A percentile compares a stretch with the other conserved stretches of the same genome.
phyloP scores from a whole-genome alignment of 2,113 vertebrate species.

The Laterallus jamaicensis region DNA sequence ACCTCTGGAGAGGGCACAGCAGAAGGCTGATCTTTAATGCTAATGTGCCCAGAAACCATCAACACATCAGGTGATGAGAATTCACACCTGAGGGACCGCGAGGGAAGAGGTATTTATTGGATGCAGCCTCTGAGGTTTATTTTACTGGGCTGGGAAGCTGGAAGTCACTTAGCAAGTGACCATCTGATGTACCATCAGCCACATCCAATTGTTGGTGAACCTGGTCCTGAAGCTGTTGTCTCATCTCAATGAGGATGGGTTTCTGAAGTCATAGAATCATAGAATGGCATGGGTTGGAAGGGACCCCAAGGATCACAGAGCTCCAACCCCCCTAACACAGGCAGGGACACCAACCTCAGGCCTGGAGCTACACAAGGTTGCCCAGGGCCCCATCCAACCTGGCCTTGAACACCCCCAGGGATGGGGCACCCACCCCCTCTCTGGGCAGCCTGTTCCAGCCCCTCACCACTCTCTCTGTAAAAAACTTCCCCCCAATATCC shows the following conservation, averaged over 20 bases:
- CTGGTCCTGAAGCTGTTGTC: not conserved
- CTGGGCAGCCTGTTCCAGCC: too few relatives aligned
- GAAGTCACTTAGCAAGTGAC: not conserved
- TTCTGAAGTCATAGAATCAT: not conserved
- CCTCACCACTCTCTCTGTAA: too few relatives aligned
- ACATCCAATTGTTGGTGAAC: not conserved
- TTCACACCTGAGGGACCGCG: not conserved
- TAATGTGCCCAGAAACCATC: constrained; percentile 31
- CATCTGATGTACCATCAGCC: not conserved
- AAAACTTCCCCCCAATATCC: too few relatives aligned
- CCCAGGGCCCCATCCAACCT: too few relatives aligned
- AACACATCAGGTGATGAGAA: constrained; percentile 46
- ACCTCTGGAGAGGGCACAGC: constrained; percentile 53
- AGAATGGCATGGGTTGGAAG: too few relatives aligned
- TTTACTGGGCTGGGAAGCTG: not conserved
- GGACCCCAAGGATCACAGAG: too few relatives aligned
- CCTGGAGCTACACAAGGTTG: too few relatives aligned
- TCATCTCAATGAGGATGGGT: not conserved
- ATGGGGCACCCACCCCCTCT: too few relatives aligned
- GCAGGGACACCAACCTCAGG: too few relatives aligned
- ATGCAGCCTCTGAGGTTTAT: not conserved
- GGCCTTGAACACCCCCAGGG: too few relatives aligned
- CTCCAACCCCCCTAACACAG: too few relatives aligned
- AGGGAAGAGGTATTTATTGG: not conserved
- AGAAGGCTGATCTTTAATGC: constrained; percentile 55